A percentile compares a stretch with the other conserved stretches of the same genome.
phyloP scores from a whole-genome alignment of 2,797 vertebrate genomes.

The Pelodytes ibericus region DNA sequence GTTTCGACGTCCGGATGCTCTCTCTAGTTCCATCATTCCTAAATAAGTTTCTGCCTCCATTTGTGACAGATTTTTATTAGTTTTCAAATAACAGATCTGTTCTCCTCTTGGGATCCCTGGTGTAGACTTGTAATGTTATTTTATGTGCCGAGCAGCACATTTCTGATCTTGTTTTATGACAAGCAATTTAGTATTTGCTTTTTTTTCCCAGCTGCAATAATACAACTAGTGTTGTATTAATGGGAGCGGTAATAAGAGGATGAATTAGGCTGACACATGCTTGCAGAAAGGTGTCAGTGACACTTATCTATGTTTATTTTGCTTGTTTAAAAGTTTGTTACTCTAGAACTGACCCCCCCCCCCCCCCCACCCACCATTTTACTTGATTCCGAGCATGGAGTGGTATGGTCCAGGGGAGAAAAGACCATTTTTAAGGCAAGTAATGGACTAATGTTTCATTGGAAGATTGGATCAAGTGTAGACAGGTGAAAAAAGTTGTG shows the following conservation, averaged over 20 bases:
- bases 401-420: no score
- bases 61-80: conserved; percentile 1
- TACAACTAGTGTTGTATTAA: conserved; percentile 20
- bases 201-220: conserved; percentile 1
- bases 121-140: background rate
- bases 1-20: background rate
- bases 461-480: no score
- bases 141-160: conserved; percentile 16
- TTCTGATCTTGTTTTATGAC: conserved; percentile 25
- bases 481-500: no score
- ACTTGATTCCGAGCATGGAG: no score
- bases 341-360: no score
- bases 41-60: background rate
- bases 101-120: background rate
- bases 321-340: no score
- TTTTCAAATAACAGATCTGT: conserved; percentile 13
- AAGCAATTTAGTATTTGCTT: conserved; percentile 18
- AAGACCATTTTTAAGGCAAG: no score
- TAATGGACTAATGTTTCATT: no score
- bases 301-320: no score
- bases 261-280: conserved; percentile 25
- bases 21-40: background rate
- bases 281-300: background rate
- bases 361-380: no score
- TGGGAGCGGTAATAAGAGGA: conserved; percentile 16